These are phyloP conservation scores for Aegotheles bennettii DNA, from an alignment of 2,113 vertebrate genomes.

Conservation along the genomic window DNA sequence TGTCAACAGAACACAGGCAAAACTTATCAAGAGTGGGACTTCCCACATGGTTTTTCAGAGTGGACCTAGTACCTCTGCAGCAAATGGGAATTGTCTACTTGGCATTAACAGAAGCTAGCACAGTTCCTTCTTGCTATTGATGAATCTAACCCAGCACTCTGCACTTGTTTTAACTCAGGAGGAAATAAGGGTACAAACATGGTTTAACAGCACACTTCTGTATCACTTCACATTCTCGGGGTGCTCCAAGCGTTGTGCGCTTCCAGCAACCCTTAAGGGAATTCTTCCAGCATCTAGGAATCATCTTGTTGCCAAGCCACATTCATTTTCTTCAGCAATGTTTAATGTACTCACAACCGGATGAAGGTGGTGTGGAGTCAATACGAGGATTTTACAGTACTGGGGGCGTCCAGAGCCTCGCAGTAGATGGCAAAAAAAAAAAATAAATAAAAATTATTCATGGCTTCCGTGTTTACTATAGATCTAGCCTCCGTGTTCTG, in stretches of 20 bases:
- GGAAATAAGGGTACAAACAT: slow-evolving; percentile 57
- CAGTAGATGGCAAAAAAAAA: background rate
- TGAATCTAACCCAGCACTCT: slow-evolving; percentile 17
- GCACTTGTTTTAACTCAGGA: slow-evolving; percentile 59
- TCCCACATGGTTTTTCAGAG: background rate
- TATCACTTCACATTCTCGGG: slow-evolving; percentile 13
- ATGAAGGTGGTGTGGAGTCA: background rate
- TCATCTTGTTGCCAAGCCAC: background rate
- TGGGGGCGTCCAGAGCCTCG: background rate
- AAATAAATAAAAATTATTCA: background rate
- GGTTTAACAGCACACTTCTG: slow-evolving; percentile 65
- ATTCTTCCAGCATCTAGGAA: slow-evolving; percentile 19
- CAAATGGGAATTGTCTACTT: background rate
- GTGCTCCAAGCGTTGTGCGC: slow-evolving; percentile 9
- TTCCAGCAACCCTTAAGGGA: slow-evolving; percentile 34
- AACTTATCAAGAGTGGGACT: background rate
- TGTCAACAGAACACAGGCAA: background rate
- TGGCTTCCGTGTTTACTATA: background rate
- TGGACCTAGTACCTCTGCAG: background rate
- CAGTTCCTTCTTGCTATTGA: background rate
- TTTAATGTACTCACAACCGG: background rate
- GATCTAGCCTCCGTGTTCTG: background rate
- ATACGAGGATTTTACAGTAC: background rate
- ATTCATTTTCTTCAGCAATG: background rate
- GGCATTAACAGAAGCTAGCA: background rate